Evolutionary conservation across 2,113 vertebrate species (phyloP).

Genomic region (Camelus bactrianus): DNA sequence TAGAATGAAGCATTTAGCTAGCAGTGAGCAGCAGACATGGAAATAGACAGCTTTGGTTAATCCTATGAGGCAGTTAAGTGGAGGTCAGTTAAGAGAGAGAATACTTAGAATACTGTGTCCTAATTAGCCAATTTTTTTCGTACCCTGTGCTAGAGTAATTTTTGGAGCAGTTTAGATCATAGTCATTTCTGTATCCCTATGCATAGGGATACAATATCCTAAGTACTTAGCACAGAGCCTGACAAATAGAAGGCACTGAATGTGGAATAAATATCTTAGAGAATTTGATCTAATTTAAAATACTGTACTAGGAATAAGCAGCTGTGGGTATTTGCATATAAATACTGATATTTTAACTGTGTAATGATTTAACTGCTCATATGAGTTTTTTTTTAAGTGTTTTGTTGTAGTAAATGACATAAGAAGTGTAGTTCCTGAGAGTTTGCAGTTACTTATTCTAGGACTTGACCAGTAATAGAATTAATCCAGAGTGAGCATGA

Average conservation of each 20-base stretch:
- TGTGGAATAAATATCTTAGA: background rate
- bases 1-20: background rate
- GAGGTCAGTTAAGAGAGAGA: background rate
- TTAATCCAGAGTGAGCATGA: slow-evolving; percentile 67
- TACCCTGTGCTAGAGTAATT: background rate
- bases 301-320: background rate
- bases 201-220: background rate
- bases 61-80: background rate
- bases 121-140: background rate
- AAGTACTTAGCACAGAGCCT: background rate
- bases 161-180: background rate
- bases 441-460: background rate
- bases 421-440: background rate
- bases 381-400: background rate
- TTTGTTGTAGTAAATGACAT: background rate
- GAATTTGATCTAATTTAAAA: background rate
- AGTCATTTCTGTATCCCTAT: background rate
- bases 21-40: background rate
- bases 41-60: background rate
- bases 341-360: background rate
- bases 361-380: background rate
- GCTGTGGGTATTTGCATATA: background rate
- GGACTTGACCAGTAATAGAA: slow-evolving; percentile 69
- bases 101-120: background rate
- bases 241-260: background rate